Conservation (phyloP, 2,888 invertebrate species). For the Pseudolycoriella hygida region DNA sequence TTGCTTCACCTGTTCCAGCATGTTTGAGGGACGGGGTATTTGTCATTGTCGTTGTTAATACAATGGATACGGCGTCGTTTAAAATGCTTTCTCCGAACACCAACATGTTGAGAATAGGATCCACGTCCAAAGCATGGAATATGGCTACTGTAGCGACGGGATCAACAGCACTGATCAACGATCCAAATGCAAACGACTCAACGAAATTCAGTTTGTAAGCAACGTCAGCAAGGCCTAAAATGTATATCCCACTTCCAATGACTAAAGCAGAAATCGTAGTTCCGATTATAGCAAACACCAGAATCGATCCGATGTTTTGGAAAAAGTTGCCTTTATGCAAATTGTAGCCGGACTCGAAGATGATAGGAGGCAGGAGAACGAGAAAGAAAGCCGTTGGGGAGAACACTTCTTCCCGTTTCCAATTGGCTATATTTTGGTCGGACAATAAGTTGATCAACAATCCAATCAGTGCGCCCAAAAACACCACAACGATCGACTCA, state of each 20-base stretch:
- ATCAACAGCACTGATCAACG: conserved; percentile 95
- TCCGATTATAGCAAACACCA: conserved; percentile 94
- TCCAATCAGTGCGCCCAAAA: conserved; percentile 85
- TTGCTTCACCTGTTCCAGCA: conserved; percentile 61
- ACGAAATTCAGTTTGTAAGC: conserved; percentile 86
- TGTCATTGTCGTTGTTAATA: conserved; percentile 75
- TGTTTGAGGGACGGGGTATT: conserved; percentile 40
- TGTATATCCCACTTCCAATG: conserved; percentile 89
- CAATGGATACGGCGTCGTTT: conserved; percentile 97
- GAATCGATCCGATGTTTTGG: conserved; percentile 96
- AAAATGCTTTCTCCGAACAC: conserved; percentile 74
- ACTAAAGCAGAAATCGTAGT: conserved; percentile 94
- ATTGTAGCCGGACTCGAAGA: conserved; percentile 98
- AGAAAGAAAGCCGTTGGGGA: conserved; percentile 97
- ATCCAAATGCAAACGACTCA: conserved; percentile 97
- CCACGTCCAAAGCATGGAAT: conserved; percentile 92
- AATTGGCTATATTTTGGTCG: conserved; percentile 75
- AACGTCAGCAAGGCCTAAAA: conserved; percentile 78
- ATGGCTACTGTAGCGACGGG: conserved; percentile 98
- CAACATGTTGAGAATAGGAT: conserved; percentile 96
- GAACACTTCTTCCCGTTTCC: conserved; percentile 95
- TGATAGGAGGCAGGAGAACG: conserved; percentile 91
- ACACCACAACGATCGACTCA: conserved; percentile 93
- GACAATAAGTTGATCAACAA: conserved; percentile 79
- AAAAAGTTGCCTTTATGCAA: conserved; percentile 93